Evolutionary conservation across 2,113 vertebrate genomes (phyloP).

Genomic region (Puntigrus tetrazona): DNA sequence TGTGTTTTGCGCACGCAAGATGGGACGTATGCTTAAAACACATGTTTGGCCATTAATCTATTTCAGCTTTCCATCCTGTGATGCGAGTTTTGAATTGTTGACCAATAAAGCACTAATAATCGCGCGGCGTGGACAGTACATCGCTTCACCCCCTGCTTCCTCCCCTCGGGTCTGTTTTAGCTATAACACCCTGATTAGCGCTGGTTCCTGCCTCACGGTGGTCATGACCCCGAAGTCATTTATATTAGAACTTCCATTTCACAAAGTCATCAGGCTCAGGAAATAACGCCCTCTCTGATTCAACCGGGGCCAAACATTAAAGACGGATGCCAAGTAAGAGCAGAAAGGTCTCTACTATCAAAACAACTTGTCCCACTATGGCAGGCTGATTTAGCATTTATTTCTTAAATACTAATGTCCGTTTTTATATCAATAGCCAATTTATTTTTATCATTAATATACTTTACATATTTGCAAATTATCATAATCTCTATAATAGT

Average conservation of each 20-base stretch:
- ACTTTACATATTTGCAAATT: neutral
- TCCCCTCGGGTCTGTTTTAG: constrained; percentile 66
- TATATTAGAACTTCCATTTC: constrained; percentile 65
- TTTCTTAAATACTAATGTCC: neutral
- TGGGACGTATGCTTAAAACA: neutral
- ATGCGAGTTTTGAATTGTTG: constrained; percentile 13
- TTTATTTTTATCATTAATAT: neutral
- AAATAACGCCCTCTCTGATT: constrained; percentile 72
- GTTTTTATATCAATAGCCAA: neutral
- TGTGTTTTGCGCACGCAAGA: neutral
- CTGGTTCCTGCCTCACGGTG: constrained; percentile 58
- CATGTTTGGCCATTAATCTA: constrained; percentile 1
- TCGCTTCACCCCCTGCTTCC: constrained; percentile 54
- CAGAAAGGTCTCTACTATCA: constrained; percentile 58
- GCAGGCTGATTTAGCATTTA: neutral
- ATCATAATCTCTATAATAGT: neutral
- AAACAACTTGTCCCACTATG: constrained; percentile 63
- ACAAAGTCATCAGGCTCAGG: constrained; percentile 71
- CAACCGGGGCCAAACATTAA: constrained; percentile 60
- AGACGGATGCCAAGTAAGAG: constrained; percentile 49
- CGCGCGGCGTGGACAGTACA: constrained; percentile 6
- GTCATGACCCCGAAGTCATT: constrained; percentile 68
- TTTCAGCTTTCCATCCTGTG: constrained; percentile 15
- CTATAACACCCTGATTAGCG: constrained; percentile 67
- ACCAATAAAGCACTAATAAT: constrained; percentile 30